Conservation (phyloP, 2,113 vertebrate genomes). For the Cricetomys ansorgei region DNA sequence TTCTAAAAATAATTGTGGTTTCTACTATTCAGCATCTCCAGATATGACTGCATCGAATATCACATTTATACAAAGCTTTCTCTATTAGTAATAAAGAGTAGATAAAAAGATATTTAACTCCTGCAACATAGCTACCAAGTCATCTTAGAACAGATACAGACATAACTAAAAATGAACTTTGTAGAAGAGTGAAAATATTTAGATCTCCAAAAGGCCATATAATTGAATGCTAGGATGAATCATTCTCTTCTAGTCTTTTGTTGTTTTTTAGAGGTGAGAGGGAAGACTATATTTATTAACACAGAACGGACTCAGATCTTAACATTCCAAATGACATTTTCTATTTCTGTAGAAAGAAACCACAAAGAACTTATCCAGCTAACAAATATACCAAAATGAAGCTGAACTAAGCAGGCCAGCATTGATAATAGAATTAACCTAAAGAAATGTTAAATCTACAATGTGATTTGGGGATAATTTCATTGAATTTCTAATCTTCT, state of each 20-base stretch:
- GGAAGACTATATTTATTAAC: conserved; percentile 29
- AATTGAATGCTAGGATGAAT: neutral
- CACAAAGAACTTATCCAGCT: conserved; percentile 35
- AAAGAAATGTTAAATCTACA: conserved; percentile 85
- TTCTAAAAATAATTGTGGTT: conserved; percentile 70
- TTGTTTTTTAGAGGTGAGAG: conserved; percentile 31
- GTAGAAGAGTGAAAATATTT: neutral
- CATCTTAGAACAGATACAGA: neutral
- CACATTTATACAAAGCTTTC: conserved; percentile 50
- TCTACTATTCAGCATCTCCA: conserved; percentile 56
- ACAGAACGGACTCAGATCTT: conserved; percentile 44
- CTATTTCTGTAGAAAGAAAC: conserved; percentile 51
- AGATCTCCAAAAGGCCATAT: neutral
- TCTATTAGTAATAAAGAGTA: conserved; percentile 7
- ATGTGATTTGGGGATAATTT: conserved; percentile 85
- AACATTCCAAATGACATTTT: conserved; percentile 63
- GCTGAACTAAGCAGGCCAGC: conserved; percentile 74
- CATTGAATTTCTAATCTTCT: conserved; percentile 85
- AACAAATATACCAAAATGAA: conserved; percentile 70
- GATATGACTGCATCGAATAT: conserved; percentile 54
- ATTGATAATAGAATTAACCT: conserved; percentile 84
- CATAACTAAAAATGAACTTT: conserved; percentile 10
- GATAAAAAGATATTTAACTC: conserved; percentile 47
- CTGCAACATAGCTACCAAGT: neutral
- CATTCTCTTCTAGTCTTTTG: neutral